Conservation (phyloP, 2,888 invertebrate genomes). For the Lepidochrysops patricia region DNA sequence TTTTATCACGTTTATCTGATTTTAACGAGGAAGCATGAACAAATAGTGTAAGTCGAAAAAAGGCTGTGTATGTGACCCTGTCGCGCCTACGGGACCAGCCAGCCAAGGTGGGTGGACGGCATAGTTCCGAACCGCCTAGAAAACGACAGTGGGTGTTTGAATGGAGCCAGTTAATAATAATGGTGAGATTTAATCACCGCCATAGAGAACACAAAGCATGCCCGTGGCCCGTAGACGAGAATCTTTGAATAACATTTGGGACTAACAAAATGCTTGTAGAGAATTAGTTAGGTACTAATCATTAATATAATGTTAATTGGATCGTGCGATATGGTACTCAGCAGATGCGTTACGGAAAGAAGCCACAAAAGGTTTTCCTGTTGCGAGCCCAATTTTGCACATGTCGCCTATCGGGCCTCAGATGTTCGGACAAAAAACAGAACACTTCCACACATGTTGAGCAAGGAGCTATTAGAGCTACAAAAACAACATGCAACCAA, state of each 20-base stretch:
- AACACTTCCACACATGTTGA: constrained; percentile 49
- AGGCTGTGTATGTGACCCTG: constrained; percentile 66
- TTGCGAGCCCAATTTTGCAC: constrained; percentile 49
- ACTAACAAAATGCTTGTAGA: constrained; percentile 57
- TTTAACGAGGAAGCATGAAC: constrained; percentile 63
- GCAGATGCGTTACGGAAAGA: constrained; percentile 25
- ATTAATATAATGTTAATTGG: constrained; percentile 39
- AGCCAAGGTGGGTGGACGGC: constrained; percentile 71
- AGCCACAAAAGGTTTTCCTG: constrained; percentile 45
- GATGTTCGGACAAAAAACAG: constrained; percentile 64
- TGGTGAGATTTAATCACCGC: constrained; percentile 74
- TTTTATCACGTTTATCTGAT: constrained; percentile 48
- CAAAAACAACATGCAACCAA: constrained; percentile 11
- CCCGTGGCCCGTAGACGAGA: constrained; percentile 53
- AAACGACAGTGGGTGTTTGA: constrained; percentile 71
- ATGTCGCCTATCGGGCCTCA: constrained; percentile 54
- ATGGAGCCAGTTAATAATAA: constrained; percentile 74
- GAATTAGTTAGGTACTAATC: constrained; percentile 51
- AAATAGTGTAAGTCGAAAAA: constrained; percentile 63
- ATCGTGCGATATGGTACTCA: constrained; percentile 14
- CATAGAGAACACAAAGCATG: constrained; percentile 71
- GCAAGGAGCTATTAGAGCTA: constrained; percentile 38
- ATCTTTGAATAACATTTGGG: constrained; percentile 42
- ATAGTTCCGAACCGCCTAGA: constrained; percentile 67
- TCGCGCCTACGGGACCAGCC: constrained; percentile 71